Evolutionary conservation across 2,113 vertebrate genomes (phyloP).

Genomic region (Rhabdomys dilectus): DNA sequence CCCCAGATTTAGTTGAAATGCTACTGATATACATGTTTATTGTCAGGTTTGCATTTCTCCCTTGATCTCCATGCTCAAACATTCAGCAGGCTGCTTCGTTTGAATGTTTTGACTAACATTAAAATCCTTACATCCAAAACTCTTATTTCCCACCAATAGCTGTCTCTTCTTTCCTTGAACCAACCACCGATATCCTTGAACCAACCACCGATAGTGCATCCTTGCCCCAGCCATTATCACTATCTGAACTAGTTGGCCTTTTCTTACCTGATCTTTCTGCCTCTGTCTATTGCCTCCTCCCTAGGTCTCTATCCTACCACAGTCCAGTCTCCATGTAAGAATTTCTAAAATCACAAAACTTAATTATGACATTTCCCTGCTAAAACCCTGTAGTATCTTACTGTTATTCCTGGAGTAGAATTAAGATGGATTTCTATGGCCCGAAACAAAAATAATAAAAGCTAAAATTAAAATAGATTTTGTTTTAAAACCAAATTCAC

Average conservation of each 20-base stretch:
- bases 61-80: neutral
- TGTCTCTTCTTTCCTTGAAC: neutral
- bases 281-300: neutral
- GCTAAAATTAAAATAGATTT: neutral
- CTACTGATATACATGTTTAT: neutral
- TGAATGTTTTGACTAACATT: neutral
- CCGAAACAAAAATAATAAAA: neutral
- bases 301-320: neutral
- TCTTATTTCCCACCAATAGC: neutral
- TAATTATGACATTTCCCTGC: neutral
- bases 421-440: neutral
- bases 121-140: neutral
- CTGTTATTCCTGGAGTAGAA: neutral
- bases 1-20: constrained; percentile 20
- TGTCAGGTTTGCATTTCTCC: constrained; percentile 8
- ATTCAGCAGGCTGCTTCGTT: neutral
- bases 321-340: neutral
- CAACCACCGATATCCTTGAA: neutral
- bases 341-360: constrained; percentile 33
- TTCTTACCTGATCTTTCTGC: neutral
- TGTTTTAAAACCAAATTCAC: neutral
- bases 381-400: neutral
- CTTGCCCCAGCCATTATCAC: neutral
- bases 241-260: neutral
- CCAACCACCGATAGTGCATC: neutral